phyloP scores from a whole-genome alignment of 2,888 invertebrate species.

The Nymphalis c-album region DNA sequence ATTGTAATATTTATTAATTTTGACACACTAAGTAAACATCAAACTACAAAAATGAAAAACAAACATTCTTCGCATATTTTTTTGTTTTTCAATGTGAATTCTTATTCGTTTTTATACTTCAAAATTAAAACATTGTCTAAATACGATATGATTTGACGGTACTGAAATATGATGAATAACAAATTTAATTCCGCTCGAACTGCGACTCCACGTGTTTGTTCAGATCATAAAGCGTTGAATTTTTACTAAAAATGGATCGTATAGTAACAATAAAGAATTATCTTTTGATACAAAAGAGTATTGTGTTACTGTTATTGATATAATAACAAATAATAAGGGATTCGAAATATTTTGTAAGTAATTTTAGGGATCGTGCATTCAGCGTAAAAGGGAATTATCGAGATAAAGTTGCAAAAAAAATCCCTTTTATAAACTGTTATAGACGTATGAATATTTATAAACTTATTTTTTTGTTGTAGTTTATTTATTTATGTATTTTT shows the following conservation, averaged over 20 bases:
- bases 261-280: conserved; percentile 43
- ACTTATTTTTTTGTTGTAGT: background rate
- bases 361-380: background rate
- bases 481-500: no score
- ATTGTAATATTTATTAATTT: no score
- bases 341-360: conserved; percentile 12
- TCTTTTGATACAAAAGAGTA: conserved; percentile 55
- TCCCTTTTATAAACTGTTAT: background rate
- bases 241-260: conserved; percentile 58
- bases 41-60: no score
- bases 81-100: no score
- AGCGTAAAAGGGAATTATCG: background rate
- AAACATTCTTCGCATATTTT: no score
- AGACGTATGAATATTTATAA: background rate
- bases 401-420: background rate
- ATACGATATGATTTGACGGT: no score
- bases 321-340: conserved; percentile 47
- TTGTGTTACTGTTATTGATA: conserved; percentile 49
- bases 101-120: no score
- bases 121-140: no score
- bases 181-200: conserved; percentile 41
- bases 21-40: no score
- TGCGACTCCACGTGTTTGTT: conserved; percentile 40
- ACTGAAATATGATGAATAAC: no score
- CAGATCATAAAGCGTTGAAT: conserved; percentile 59